phyloP scores from a whole-genome alignment of 2,888 invertebrate genomes.

The Ennomos erosarius region DNA sequence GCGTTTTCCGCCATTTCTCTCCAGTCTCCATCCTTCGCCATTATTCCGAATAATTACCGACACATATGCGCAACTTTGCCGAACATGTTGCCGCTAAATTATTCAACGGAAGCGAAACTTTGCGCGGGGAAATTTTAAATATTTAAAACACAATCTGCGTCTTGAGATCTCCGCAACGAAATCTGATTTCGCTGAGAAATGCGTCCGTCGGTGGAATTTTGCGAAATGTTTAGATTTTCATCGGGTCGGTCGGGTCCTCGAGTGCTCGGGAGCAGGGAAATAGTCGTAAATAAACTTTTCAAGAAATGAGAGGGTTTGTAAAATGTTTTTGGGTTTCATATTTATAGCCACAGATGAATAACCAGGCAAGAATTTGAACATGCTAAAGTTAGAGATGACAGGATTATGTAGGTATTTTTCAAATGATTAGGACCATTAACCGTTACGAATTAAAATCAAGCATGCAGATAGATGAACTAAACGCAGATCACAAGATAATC shows the following conservation, averaged over 20 bases:
- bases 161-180: conserved; percentile 29
- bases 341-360: too few species aligned
- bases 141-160: conserved; percentile 42
- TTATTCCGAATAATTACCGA: conserved; percentile 45
- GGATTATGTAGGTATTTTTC: too few species aligned
- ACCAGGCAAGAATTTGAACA: too few species aligned
- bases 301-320: conserved; percentile 3
- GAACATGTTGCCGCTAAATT: conserved; percentile 31
- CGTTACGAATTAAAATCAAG: too few species aligned
- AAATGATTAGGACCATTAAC: too few species aligned
- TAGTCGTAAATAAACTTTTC: conserved; percentile 12
- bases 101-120: conserved; percentile 35
- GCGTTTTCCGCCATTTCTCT: conserved; percentile 13
- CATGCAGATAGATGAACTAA: too few species aligned
- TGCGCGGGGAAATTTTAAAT: conserved; percentile 40
- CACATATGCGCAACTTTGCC: conserved; percentile 37
- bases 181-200: conserved; percentile 34
- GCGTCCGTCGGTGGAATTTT: conserved; percentile 9
- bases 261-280: conserved; percentile 1
- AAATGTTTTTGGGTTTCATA: background rate
- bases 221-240: conserved; percentile 17
- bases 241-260: conserved; percentile 6
- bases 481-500: too few species aligned
- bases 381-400: too few species aligned
- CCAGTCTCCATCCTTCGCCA: conserved; percentile 24